Evolutionary conservation across 2,888 invertebrate genomes (phyloP).

Genomic region (Stenchaetothrips biformis): DNA sequence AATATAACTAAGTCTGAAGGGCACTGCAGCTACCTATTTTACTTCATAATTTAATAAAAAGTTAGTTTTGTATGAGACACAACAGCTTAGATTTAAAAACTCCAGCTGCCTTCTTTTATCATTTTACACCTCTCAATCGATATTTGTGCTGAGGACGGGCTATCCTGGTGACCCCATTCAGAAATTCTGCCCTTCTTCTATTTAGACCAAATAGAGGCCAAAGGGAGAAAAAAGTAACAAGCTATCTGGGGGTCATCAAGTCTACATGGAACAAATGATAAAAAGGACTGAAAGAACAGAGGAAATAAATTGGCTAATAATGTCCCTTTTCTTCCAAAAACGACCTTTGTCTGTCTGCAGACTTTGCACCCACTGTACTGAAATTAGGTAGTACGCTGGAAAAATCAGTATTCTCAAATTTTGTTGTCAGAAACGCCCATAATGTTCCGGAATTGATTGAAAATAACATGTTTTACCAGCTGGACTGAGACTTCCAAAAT

Average conservation of each 20-base stretch:
- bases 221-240: not conserved
- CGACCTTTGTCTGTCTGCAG: no score
- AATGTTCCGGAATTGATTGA: no score
- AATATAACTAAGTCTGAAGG: not conserved
- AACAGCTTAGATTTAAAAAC: not conserved
- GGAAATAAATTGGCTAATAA: no score
- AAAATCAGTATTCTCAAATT: no score
- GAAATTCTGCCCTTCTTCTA: not conserved
- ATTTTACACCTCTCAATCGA: not conserved
- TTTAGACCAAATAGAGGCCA: not conserved
- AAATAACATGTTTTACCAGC: no score
- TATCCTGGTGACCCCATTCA: constrained; percentile 2
- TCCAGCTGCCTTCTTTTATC: not conserved
- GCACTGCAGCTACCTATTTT: not conserved
- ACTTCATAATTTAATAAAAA: not conserved
- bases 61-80: not conserved
- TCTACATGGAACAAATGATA: not conserved
- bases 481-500: no score
- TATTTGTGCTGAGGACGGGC: constrained; percentile 17
- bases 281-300: not conserved
- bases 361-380: no score
- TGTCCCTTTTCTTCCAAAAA: no score
- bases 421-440: no score
- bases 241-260: not conserved
- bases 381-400: no score